Evolutionary conservation across 2,113 vertebrate genomes (phyloP).

Genomic region (Eubucco bourcierii): DNA sequence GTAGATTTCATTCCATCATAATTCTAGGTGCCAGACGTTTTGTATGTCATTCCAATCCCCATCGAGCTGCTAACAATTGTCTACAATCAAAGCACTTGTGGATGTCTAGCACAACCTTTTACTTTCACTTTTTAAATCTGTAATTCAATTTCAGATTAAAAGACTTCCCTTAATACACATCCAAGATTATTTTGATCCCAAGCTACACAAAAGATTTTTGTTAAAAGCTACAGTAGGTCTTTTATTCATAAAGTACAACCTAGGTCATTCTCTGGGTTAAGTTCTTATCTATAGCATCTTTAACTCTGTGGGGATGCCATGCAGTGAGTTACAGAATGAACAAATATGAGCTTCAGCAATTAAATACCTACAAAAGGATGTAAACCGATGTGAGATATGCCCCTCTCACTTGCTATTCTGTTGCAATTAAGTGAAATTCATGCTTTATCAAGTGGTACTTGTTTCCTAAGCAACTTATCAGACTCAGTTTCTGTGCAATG

Average conservation of each 20-base stretch:
- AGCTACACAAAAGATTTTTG: not conserved
- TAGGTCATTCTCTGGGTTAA: not conserved
- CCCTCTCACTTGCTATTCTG: not conserved
- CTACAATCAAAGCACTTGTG: slow-evolving; percentile 23
- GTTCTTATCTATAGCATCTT: not conserved
- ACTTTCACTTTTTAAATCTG: not conserved
- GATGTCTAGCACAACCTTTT: slow-evolving; percentile 7
- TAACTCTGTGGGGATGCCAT: not conserved
- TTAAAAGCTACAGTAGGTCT: not conserved
- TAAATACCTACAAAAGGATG: not conserved
- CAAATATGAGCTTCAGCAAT: not conserved
- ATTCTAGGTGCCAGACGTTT: not conserved
- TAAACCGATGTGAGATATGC: not conserved
- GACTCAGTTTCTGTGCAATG: not conserved
- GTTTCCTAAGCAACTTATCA: not conserved
- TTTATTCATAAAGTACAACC: not conserved
- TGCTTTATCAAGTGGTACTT: not conserved
- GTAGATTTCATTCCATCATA: not conserved
- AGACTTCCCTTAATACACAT: not conserved
- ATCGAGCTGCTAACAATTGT: not conserved
- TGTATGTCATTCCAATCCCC: not conserved
- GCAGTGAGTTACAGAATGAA: not conserved
- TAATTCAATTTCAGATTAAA: slow-evolving; percentile 42
- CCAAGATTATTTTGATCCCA: not conserved
- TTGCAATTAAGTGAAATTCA: not conserved